Evolutionary conservation across 2,888 invertebrate species (phyloP).

Genomic region (Eristalinus sepulchralis): DNA sequence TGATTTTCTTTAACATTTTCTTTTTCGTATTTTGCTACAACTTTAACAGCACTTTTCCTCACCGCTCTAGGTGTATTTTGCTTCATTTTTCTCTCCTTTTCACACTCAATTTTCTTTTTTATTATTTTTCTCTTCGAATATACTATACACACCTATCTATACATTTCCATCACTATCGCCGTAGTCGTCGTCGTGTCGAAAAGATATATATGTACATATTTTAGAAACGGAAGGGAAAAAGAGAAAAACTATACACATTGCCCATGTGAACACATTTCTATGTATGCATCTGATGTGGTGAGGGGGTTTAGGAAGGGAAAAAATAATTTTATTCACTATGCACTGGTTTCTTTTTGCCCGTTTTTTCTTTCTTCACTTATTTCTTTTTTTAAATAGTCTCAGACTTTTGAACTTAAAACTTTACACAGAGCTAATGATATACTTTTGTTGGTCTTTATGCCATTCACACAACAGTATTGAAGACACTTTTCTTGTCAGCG

Average conservation of each 20-base stretch:
- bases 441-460: constrained; percentile 21
- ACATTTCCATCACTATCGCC: background rate
- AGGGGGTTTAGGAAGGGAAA: constrained; percentile 9
- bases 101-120: constrained; percentile 3
- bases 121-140: background rate
- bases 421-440: background rate
- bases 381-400: constrained; percentile 32
- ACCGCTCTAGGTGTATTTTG: constrained; percentile 38
- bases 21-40: constrained; percentile 3
- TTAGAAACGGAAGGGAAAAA: constrained; percentile 52
- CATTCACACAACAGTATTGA: constrained; percentile 36
- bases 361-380: constrained; percentile 2
- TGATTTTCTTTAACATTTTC: constrained; percentile 6
- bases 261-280: background rate
- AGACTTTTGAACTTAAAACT: constrained; percentile 32
- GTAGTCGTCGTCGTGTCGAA: background rate
- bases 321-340: constrained; percentile 50
- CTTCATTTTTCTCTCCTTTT: constrained; percentile 22
- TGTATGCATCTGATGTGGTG: constrained; percentile 10
- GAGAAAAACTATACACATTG: constrained; percentile 29
- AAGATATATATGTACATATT: constrained; percentile 37
- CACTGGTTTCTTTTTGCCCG: constrained; percentile 40
- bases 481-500: constrained; percentile 49
- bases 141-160: background rate
- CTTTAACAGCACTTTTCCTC: constrained; percentile 18